Conservation (phyloP, 2,797 vertebrate genomes). For the Apogon talboti region DNA sequence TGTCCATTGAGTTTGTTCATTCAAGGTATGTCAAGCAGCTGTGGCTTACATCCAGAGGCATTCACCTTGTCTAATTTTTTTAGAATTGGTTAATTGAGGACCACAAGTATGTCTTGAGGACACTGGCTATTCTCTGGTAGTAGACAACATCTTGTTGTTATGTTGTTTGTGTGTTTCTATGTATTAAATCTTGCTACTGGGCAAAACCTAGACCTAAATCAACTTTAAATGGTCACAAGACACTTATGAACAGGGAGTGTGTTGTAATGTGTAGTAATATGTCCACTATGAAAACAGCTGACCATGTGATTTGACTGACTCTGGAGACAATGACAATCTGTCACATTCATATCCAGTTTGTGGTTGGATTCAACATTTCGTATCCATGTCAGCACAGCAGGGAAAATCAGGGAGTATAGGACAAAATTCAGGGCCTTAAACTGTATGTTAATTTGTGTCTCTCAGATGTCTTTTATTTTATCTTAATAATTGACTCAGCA, state of each 20-base stretch:
- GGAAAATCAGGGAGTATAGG: too few relatives aligned
- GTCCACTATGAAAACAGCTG: conserved; percentile 41
- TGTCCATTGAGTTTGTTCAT: conserved; percentile 11
- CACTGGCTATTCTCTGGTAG: conserved; percentile 27
- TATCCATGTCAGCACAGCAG: too few relatives aligned
- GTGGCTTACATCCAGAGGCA: conserved; percentile 13
- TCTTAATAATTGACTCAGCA: too few relatives aligned
- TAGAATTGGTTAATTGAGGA: conserved; percentile 53
- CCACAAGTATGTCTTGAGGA: conserved; percentile 44
- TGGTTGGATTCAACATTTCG: too few relatives aligned
- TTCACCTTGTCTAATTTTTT: conserved; percentile 21
- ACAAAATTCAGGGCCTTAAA: too few relatives aligned
- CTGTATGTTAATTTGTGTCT: too few relatives aligned
- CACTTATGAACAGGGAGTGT: conserved; percentile 33
- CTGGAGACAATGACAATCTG: conserved; percentile 20
- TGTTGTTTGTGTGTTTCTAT: conserved; percentile 37
- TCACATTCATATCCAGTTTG: conserved; percentile 9
- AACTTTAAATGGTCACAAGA: conserved; percentile 55
- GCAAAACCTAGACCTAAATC: conserved; percentile 28
- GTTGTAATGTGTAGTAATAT: conserved; percentile 32
- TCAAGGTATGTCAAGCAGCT: conserved; percentile 2
- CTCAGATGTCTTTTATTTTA: too few relatives aligned
- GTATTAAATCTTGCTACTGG: conserved; percentile 5
- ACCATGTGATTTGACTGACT: background rate
- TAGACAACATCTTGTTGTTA: conserved; percentile 29